These are phyloP conservation scores for Drosophila burlai DNA, from an alignment of 1,140 invertebrate species.

Conservation along the genomic window DNA sequence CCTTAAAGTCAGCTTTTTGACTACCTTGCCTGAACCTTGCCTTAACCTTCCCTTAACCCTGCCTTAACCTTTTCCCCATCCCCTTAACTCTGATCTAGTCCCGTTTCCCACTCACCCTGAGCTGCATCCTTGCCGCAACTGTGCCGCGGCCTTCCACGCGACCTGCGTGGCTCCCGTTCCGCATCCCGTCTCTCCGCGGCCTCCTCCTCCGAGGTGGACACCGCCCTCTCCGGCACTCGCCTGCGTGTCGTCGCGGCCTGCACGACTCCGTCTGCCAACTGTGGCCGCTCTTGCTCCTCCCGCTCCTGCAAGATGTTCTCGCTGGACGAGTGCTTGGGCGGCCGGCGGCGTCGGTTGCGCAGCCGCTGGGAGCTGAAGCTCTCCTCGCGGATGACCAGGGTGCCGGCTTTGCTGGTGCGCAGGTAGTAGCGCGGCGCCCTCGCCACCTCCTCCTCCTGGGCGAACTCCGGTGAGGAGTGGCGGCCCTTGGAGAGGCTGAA, in stretches of 20 bases:
- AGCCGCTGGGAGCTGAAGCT: slow-evolving; percentile 79
- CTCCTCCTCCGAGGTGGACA: slow-evolving; percentile 65
- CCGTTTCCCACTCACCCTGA: slow-evolving; percentile 31
- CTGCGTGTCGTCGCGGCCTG: slow-evolving; percentile 54
- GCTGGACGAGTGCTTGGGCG: slow-evolving; percentile 59
- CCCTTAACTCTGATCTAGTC: background rate
- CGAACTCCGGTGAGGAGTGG: slow-evolving; percentile 77
- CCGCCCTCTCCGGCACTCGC: slow-evolving; percentile 10
- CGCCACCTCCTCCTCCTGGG: slow-evolving; percentile 54
- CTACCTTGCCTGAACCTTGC: too few relatives aligned
- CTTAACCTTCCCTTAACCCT: too few relatives aligned
- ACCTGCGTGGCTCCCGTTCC: slow-evolving; percentile 11
- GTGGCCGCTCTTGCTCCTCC: slow-evolving; percentile 8
- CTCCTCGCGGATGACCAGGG: slow-evolving; percentile 85
- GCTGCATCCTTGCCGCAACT: slow-evolving; percentile 59
- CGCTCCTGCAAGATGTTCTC: slow-evolving; percentile 59
- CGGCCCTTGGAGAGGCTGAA: slow-evolving; percentile 74
- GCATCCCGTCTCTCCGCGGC: background rate
- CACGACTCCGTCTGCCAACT: slow-evolving; percentile 28
- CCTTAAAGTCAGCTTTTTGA: too few relatives aligned
- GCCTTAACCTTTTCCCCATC: background rate
- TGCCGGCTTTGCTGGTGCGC: slow-evolving; percentile 86
- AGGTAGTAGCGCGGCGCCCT: slow-evolving; percentile 82
- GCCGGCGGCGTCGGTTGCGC: slow-evolving; percentile 67
- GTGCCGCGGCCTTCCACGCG: slow-evolving; percentile 44